These are phyloP conservation scores for Melanocharis versteri DNA, from an alignment of 2,113 vertebrate genomes.

Conservation along the genomic window DNA sequence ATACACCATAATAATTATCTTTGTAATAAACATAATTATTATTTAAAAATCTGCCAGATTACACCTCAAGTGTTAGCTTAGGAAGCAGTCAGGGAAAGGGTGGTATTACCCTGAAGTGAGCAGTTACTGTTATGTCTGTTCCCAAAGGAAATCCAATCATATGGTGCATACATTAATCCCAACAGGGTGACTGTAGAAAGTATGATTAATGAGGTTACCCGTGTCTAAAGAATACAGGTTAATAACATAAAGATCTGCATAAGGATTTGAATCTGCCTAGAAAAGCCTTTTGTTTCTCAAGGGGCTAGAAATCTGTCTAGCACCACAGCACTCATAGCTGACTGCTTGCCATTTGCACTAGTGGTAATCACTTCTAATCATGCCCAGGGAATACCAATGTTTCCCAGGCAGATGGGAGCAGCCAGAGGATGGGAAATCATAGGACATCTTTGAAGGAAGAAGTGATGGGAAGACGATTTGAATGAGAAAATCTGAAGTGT, in stretches of 20 bases:
- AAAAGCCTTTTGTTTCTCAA: not conserved
- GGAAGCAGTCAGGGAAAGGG: not conserved
- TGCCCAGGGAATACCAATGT: not conserved
- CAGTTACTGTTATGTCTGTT: not conserved
- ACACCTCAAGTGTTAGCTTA: not conserved
- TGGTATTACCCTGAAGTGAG: not conserved
- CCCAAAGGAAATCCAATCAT: not conserved
- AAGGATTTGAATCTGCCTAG: not conserved
- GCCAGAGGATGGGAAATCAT: not conserved
- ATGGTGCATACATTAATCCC: not conserved
- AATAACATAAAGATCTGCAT: not conserved
- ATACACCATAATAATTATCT: not conserved
- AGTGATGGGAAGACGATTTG: not conserved
- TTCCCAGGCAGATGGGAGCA: not conserved
- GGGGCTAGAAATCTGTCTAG: not conserved
- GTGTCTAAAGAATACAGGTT: not conserved
- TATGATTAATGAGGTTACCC: not conserved
- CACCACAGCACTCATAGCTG: not conserved
- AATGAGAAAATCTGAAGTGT: not conserved
- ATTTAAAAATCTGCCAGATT: not conserved
- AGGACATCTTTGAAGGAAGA: not conserved
- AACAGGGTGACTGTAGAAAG: not conserved
- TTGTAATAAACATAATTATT: not conserved
- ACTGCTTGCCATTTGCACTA: not conserved
- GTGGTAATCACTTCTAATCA: not conserved